Conservation (phyloP, 1,140 invertebrate genomes). For the Olivierus martensii region DNA sequence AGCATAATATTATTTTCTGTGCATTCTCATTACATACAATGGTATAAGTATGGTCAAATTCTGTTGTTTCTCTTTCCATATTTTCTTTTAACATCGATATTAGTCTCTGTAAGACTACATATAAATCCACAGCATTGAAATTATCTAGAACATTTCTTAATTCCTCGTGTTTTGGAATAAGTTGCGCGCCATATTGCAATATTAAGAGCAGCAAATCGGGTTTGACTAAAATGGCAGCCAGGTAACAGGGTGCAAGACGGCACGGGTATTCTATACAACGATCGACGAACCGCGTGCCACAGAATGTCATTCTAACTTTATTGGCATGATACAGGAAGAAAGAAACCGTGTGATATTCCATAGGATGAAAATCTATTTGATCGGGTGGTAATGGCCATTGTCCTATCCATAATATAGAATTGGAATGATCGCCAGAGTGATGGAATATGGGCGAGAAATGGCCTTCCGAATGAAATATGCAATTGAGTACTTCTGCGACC, state of each 20-base stretch:
- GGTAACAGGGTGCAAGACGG: neutral
- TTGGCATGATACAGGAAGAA: conserved; percentile 8
- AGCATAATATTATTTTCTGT: neutral
- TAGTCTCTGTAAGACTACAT: neutral
- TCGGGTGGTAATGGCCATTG: neutral
- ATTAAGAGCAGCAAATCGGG: neutral
- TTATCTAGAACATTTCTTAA: neutral
- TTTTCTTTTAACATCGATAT: neutral
- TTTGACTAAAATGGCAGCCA: conserved; percentile 6
- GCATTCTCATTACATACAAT: neutral
- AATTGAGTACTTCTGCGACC: neutral
- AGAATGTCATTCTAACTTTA: neutral
- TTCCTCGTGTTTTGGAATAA: neutral
- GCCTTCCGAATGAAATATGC: conserved; percentile 4
- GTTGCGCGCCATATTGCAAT: neutral
- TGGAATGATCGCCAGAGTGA: neutral
- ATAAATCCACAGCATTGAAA: neutral
- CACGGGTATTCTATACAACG: neutral
- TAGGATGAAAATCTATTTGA: neutral
- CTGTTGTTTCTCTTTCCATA: too few relatives aligned
- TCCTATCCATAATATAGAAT: neutral
- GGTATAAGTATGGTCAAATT: neutral
- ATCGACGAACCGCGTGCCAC: neutral
- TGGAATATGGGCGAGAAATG: conserved; percentile 4
- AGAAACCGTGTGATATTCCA: conserved; percentile 2